These are phyloP conservation scores for Drosophila melanica DNA, from an alignment of 1,140 invertebrate species.

Conservation along the genomic window DNA sequence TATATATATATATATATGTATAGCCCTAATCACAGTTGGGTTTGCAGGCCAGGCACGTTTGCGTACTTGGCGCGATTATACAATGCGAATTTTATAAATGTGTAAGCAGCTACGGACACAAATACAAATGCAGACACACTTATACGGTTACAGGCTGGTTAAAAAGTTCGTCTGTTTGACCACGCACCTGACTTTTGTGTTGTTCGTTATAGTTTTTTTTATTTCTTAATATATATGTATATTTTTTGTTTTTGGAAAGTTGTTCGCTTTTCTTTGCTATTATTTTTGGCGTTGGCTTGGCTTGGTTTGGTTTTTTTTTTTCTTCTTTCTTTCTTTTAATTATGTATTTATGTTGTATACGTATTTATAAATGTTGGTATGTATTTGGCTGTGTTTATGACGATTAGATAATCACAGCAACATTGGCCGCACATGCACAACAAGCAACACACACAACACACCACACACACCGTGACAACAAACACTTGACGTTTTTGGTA, in stretches of 20 bases:
- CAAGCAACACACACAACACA: slow-evolving; percentile 24
- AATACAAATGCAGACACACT: slow-evolving; percentile 6
- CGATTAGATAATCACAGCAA: slow-evolving; percentile 73
- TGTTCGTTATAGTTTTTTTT: slow-evolving; percentile 37
- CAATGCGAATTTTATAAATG: slow-evolving; percentile 56
- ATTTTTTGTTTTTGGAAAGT: slow-evolving; percentile 48
- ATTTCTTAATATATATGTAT: slow-evolving; percentile 27
- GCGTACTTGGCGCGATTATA: slow-evolving; percentile 63
- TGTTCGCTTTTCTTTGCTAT: slow-evolving; percentile 48
- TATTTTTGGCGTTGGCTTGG: slow-evolving; percentile 42
- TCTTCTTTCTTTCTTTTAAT: slow-evolving; percentile 41
- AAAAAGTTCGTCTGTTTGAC: slow-evolving; percentile 42
- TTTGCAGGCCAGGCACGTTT: slow-evolving; percentile 63
- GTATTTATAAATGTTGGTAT: slow-evolving; percentile 26
- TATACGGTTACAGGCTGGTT: slow-evolving; percentile 22
- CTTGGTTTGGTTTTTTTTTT: neutral
- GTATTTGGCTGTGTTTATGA: slow-evolving; percentile 52
- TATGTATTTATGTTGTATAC: slow-evolving; percentile 32
- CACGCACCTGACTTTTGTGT: slow-evolving; percentile 42
- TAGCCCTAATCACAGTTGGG: slow-evolving; percentile 18
- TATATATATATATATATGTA: too few relatives aligned
- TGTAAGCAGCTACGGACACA: neutral
- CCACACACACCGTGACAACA: slow-evolving; percentile 32
- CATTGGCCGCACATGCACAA: slow-evolving; percentile 47
- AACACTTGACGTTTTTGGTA: slow-evolving; percentile 35